These are phyloP conservation scores for Caenorhabditis inopinata DNA, from an alignment of 1,140 invertebrate species.

Conservation along the genomic window DNA sequence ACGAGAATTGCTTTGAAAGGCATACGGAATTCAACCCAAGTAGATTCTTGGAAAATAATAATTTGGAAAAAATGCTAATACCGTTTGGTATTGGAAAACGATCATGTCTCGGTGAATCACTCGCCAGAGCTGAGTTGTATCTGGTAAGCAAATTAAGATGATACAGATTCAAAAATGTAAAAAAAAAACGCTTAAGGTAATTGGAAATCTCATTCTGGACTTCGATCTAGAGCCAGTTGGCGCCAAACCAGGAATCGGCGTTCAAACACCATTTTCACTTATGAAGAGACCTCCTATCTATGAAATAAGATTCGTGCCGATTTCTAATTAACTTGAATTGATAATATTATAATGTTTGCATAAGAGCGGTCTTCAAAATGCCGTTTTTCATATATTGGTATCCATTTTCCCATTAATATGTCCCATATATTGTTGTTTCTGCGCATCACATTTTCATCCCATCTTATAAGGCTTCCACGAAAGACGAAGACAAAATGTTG, in stretches of 20 bases:
- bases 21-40: neutral
- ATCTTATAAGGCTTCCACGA: no score
- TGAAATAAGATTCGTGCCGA: neutral
- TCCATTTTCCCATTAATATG: no score
- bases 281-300: conserved; percentile 11
- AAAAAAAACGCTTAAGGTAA: no score
- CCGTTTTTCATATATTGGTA: neutral
- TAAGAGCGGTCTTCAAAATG: no score
- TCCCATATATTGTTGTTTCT: no score
- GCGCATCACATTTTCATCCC: no score
- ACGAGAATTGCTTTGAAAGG: neutral
- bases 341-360: neutral
- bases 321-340: neutral
- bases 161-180: neutral
- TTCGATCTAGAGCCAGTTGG: neutral
- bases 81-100: conserved; percentile 2
- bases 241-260: neutral
- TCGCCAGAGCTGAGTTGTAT: conserved; percentile 2
- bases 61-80: neutral
- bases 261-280: neutral
- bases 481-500: no score
- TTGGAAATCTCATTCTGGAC: no score
- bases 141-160: neutral
- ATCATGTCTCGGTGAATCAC: neutral
- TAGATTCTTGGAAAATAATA: neutral